Evolutionary conservation across 2,113 vertebrate genomes (phyloP), one percentile per base, ranked within the genome.

Genomic region (Protomyctophum bolini): DNA sequence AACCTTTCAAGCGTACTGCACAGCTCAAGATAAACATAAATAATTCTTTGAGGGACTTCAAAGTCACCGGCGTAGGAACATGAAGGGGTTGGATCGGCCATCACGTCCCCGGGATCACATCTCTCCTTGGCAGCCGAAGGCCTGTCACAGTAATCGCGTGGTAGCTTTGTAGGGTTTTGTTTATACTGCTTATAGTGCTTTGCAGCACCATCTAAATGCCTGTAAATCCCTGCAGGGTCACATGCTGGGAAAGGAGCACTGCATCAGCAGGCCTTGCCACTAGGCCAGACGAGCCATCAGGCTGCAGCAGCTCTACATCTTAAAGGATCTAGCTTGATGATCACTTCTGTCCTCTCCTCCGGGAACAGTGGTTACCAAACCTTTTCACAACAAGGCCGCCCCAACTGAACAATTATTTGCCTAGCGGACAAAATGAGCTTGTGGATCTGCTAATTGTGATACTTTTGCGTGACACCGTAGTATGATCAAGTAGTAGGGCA

Each of bases 211-310:
- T 77, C 63, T 72, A 58, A 82, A 81, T 6, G 75, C 77, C 56
- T 62, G 29, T 85, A 85, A 41, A 87, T 85, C 85, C 81, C 58
- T 58, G 46, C n/a, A n/a, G n/a, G 62, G 77, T 87, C 87, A 84
- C 87, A 47, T 82, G 61, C 48, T 21, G 14, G 46, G 45, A n/a
- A 21, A 58, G 56, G 12, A 14, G 46, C 8, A n/a, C 61, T 63
- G 61, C 61, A 14, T 83, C 86, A 85, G 81, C 86, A 77, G 65
- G 45, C 46, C 21, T 1, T 10, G 63, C 56, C 74, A 58, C 74
- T 29, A 45, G 8, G 70, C 71, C 76, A 70, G 81, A 84, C 76
- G 65, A 79, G 77, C 76, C 10, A 58, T 69, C 75, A 11, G 75
- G 80, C 81, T 54, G 57, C 57, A 59, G 57, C 57, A 59, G 62